Percentiles rank a stretch among this genome's conserved stretches.
Conservation (phyloP, 2,113 vertebrate species). For the Rafetus swinhoei region DNA sequence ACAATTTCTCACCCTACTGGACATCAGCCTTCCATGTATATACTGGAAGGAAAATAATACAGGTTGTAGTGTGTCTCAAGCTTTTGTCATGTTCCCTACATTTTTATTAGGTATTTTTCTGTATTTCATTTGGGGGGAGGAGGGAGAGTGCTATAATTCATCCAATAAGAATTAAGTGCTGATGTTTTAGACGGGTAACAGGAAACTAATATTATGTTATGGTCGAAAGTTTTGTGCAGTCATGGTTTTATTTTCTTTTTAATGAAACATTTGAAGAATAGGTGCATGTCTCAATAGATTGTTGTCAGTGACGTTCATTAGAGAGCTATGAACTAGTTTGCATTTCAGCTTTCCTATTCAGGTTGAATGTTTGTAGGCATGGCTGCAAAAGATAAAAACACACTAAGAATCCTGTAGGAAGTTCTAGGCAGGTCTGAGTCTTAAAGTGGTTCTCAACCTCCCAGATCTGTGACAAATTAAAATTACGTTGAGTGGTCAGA, state of each 20-base stretch:
- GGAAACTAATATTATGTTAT: not conserved
- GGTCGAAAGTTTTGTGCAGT: not conserved
- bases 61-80: not conserved
- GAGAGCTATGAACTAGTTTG: not conserved
- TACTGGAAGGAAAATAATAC: not conserved
- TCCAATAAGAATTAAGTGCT: not conserved
- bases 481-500: not conserved
- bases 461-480: not conserved
- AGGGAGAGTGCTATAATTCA: not conserved
- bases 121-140: fast-evolving
- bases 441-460: not conserved
- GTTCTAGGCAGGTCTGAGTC: not conserved
- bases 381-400: not conserved
- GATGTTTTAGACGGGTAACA: not conserved
- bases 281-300: not conserved
- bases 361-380: not conserved
- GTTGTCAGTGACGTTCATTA: not conserved
- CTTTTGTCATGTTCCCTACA: not conserved
- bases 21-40: not conserved
- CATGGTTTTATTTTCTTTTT: not conserved
- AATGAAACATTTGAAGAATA: not conserved
- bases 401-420: not conserved
- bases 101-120: not conserved
- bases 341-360: not conserved
- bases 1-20: not conserved